A percentile compares a stretch with the other conserved stretches of the same genome.
These are phyloP conservation scores for Chlorodrepanis virens DNA, from an alignment of 2,113 vertebrate genomes.

Conservation along the genomic window DNA sequence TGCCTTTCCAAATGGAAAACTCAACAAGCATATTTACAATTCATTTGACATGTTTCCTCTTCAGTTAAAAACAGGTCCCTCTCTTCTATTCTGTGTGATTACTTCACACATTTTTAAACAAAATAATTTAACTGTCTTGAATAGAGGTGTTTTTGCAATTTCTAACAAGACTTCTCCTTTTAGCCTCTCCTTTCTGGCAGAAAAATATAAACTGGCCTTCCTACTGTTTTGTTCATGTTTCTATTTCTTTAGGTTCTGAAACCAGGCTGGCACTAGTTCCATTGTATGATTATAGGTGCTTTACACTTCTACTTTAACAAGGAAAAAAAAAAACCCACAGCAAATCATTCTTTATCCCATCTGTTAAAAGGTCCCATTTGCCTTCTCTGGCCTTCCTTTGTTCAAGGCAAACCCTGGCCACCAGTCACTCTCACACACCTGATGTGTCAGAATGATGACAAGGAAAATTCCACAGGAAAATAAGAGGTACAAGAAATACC, in stretches of 20 bases:
- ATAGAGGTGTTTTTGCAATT: neutral
- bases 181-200: neutral
- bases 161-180: neutral
- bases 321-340: neutral
- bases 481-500: neutral
- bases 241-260: neutral
- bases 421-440: fast-evolving
- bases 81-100: neutral
- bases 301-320: neutral
- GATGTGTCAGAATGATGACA: neutral
- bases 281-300: neutral
- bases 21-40: neutral
- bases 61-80: neutral
- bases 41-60: neutral
- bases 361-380: neutral
- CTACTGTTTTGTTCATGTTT: neutral
- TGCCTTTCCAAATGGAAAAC: neutral
- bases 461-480: neutral
- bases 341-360: neutral
- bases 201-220: neutral
- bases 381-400: neutral
- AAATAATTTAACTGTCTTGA: neutral
- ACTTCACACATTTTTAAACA: neutral
- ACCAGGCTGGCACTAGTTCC: neutral
- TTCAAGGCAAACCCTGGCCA: neutral